phyloP scores from a whole-genome alignment of 1,140 invertebrate genomes.

The Zaprionus tsacasi region DNA sequence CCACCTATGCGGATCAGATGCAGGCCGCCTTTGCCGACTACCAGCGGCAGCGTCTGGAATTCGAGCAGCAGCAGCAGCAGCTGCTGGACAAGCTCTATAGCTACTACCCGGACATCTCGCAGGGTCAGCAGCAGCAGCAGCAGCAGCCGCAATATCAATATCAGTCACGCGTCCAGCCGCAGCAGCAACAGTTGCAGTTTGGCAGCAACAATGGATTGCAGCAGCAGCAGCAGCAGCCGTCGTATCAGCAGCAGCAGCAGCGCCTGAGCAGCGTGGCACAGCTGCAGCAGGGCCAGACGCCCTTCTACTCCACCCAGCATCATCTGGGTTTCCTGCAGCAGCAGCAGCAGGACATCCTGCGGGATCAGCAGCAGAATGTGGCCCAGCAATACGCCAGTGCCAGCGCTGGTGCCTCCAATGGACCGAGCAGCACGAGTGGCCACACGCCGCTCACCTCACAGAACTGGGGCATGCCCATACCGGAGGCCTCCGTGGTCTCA shows the following conservation, averaged over 20 bases:
- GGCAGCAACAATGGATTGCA: conserved; percentile 60
- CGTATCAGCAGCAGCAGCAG: conserved; percentile 4
- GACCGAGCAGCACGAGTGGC: neutral
- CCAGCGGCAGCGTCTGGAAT: conserved; percentile 60
- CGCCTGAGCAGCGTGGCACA: neutral
- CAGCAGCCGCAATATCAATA: neutral
- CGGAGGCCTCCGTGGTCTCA: conserved; percentile 47
- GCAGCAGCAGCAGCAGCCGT: conserved; percentile 6
- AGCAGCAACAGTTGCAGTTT: conserved; percentile 14
- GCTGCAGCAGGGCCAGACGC: neutral
- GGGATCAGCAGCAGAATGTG: conserved; percentile 66
- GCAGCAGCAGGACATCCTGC: conserved; percentile 64
- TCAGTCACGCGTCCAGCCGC: neutral
- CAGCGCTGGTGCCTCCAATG: conserved; percentile 33
- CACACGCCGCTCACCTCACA: conserved; percentile 46
- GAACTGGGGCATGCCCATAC: conserved; percentile 56
- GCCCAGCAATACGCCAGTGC: conserved; percentile 63
- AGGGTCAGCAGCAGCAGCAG: conserved; percentile 5
- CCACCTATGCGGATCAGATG: conserved; percentile 71
- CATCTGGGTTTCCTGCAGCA: conserved; percentile 70
- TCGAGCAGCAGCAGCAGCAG: conserved; percentile 73
- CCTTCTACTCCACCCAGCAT: conserved; percentile 63
- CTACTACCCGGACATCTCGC: conserved; percentile 59
- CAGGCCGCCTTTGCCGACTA: conserved; percentile 70
- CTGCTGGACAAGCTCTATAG: conserved; percentile 63